Base-by-base conservation (phyloP, 1,140 invertebrate genomes). In the Eriosoma lanigerum region DNA sequence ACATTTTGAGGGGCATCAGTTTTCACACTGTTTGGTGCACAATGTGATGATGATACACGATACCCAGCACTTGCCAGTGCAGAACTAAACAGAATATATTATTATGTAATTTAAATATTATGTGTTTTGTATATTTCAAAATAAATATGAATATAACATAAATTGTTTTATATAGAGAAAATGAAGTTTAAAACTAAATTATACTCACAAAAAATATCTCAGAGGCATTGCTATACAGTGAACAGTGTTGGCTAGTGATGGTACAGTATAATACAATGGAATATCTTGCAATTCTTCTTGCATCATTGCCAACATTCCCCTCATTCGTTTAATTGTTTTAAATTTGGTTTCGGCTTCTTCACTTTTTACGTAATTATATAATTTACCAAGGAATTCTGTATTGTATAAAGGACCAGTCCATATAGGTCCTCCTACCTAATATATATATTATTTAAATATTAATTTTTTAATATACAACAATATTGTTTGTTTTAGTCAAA, bases 21-120 rank as follows among this genome's bases (percentile, higher is more conserved):
- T 88, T 99, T 99, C 4, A 99, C 88, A 0, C 96, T 96, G 82
- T 91, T 90, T 84, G 92, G 93, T 70, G 89, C 89, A 72, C 94
- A 92, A 87, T 99, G 98, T 0, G 97, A 97, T 82, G 91, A 91
- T 0, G 97, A 98, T 5, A 98, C 96, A 83, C 89, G 87, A 86
- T 95, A 98, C 1, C 97, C 97, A 15, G 93, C 94, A 88, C 98
- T 95, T 26, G 99, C 84, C 66, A 99, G 86, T 0, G 97, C 97
- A 3, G 98, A 99, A 83, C 96, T 94, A 84, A 87, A 89, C 82
- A 38, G 32, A 3, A 38, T 38, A 38, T 38, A 4, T 38, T 38
- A 38, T 38, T 4, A 38, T 38, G 8, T 38, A 38, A 38, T 4
- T 38, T 38, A 54, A 1, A n/a, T 54, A 54, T n/a, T 54, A 54